A percentile compares a stretch with the other conserved stretches of the same genome.
These are phyloP conservation scores for Lophochroa leadbeateri DNA, from an alignment of 2,113 vertebrate genomes.

Conservation along the genomic window DNA sequence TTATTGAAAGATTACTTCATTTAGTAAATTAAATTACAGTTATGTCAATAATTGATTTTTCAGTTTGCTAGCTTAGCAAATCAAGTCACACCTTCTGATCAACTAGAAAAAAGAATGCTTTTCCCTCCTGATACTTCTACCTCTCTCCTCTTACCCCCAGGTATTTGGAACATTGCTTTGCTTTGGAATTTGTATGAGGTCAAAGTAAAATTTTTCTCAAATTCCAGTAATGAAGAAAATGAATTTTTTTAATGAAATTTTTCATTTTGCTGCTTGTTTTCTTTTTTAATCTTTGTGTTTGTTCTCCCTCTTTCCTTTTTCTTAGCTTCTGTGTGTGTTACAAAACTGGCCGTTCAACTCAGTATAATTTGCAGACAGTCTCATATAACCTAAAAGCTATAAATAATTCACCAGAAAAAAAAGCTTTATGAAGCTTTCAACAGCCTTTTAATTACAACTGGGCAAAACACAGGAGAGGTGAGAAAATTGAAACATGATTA, in stretches of 20 bases:
- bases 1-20: background rate
- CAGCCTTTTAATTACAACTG: constrained; percentile 11
- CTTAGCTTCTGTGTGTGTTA: background rate
- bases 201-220: background rate
- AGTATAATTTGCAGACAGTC: background rate
- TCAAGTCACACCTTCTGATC: background rate
- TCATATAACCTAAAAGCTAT: background rate
- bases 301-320: background rate
- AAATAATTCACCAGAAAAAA: background rate
- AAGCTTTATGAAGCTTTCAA: background rate
- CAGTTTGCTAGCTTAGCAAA: background rate
- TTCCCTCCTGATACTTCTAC: background rate
- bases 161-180: background rate
- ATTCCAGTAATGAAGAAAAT: background rate
- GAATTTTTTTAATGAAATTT: background rate
- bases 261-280: background rate
- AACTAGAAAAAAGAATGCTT: background rate
- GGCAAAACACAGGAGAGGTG: background rate
- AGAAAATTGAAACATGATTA: constrained; percentile 12
- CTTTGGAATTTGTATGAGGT: background rate
- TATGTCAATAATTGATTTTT: background rate
- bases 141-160: background rate
- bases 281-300: background rate
- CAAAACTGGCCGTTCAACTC: background rate
- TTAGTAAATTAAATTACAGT: background rate